Percentiles rank a stretch among this genome's conserved stretches.
Evolutionary conservation across 2,113 vertebrate species (phyloP).

Genomic region (Phrynocephalus versicolor): DNA sequence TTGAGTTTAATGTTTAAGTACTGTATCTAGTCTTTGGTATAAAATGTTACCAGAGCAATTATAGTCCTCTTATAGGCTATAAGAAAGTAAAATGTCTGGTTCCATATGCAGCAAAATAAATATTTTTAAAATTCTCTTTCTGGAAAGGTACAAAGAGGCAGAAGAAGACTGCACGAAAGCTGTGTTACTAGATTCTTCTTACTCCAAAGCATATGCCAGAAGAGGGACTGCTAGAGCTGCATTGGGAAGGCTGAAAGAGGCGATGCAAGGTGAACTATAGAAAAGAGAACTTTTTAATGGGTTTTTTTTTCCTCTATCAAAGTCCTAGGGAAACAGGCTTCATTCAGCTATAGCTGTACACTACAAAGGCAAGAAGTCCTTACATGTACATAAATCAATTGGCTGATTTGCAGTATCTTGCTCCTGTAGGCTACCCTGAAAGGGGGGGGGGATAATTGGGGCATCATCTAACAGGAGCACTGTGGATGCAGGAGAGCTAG

Average conservation of each 20-base stretch:
- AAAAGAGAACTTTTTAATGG: background rate
- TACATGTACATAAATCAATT: background rate
- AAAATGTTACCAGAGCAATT: background rate
- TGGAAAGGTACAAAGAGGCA: slow-evolving; percentile 86
- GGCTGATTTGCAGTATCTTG: background rate
- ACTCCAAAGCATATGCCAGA: slow-evolving; percentile 94
- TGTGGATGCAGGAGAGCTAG: background rate
- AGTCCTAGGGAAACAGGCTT: background rate
- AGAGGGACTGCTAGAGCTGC: slow-evolving; percentile 88
- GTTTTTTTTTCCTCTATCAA: background rate
- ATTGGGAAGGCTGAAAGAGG: slow-evolving; percentile 85
- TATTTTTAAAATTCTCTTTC: slow-evolving; percentile 16
- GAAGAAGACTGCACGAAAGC: slow-evolving; percentile 91
- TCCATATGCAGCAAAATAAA: background rate
- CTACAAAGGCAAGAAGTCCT: background rate
- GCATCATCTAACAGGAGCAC: background rate
- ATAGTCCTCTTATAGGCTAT: background rate
- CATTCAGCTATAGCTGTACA: background rate
- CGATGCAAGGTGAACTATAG: slow-evolving; percentile 81
- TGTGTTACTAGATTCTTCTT: slow-evolving; percentile 84
- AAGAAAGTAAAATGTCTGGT: background rate
- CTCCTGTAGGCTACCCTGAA: background rate
- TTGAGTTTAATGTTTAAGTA: background rate
- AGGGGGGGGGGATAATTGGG: background rate
- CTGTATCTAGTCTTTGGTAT: background rate